Base-by-base conservation (phyloP, 2,797 vertebrate species). In the Delichon dasypus region DNA sequence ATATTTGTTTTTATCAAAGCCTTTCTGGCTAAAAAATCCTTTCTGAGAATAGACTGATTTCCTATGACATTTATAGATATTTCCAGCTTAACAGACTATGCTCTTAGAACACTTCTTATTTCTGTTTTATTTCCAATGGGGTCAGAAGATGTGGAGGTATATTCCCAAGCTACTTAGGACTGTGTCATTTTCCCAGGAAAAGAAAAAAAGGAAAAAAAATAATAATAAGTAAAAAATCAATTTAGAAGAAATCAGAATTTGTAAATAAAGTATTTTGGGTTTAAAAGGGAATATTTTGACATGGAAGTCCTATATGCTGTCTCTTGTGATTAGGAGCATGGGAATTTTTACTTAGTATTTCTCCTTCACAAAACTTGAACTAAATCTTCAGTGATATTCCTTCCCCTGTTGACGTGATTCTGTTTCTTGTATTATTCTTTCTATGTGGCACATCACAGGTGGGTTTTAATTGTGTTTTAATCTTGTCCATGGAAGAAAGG, bases 1-100 rank as follows among this genome's bases (percentile, higher is more conserved):
- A 40, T 89, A 91, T 96, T 91, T 95, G 78, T 88, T 96, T 95
- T 84, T 67, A 89, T 86, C 68, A 84, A 85, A 83, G 57, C 23
- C 85, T 94, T 84, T 87, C 78, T 88, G 57, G 57, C 47, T 86
- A 17, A 62, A 92, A 85, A 85, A 61, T 13, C 8, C 48, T 88
- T 91, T 79, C 77, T 91, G 67, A 87, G 65, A 94, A 89, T n/a
- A 68, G 44, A 40, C 36, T 90, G 84, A 68, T 96, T 90, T 93
- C 61, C 84, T 65, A 19, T 77, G 85, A 80, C 77, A 90, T 93
- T 94, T 94, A 71, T 80, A 84, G 74, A 40, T 85, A 72, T 67
- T 91, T 93, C 51, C 54, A 91, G 57, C 50, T 95, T 88, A 91
- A 74, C 26, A 77, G 74, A 48, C 30, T 54, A 47, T 90, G 29